Base-by-base conservation (phyloP, 2,888 invertebrate species). In the Cryptosula pallasiana region DNA sequence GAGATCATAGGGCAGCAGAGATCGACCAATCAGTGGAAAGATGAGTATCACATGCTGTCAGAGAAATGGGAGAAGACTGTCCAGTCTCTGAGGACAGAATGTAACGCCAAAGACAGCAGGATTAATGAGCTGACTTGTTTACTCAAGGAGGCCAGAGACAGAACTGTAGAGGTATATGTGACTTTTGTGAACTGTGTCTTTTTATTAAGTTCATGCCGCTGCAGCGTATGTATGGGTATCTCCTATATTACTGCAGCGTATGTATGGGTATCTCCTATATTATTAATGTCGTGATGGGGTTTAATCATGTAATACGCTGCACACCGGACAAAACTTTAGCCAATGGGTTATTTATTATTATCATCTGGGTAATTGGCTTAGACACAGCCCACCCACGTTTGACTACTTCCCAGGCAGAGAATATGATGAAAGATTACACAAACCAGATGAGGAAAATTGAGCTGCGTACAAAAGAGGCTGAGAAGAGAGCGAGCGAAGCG, bases 21-120 rank as follows among this genome's bases (percentile, higher is more conserved):
- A 54, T 82, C 83, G 82, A 79, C 79, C 76, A 81, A 82, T 3
- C 82, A 80, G 82, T 83, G 82, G 83, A 83, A 83, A 73, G 82
- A 83, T 75, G 83, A 83, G 73, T 83, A 82, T 73, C 78, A 79
- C 25, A 76, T 78, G 3, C 79, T 82, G 55, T 79, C 81, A 23
- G 77, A 79, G 72, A 82, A 82, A 72, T 81, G 81, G 77, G 82
- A 83, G 74, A 75, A 72, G 1, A 81, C 81, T 73, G 71, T 83
- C n/a, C 77, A 73, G n/a, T 81, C 82, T 36, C 55, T 79, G 23
- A 73, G 82, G 36, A 75, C 74, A 54, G 82, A 83, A 72, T 73
- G 80, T 32, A 76, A 75, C 36, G 77, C 79, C 71, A 75, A 80
- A 36, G 81, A 81, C 73, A 78, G 77, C 32, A 73, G 83, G 58